These are phyloP conservation scores for Hyla sarda DNA, from an alignment of 2,113 vertebrate genomes.

Conservation along the genomic window DNA sequence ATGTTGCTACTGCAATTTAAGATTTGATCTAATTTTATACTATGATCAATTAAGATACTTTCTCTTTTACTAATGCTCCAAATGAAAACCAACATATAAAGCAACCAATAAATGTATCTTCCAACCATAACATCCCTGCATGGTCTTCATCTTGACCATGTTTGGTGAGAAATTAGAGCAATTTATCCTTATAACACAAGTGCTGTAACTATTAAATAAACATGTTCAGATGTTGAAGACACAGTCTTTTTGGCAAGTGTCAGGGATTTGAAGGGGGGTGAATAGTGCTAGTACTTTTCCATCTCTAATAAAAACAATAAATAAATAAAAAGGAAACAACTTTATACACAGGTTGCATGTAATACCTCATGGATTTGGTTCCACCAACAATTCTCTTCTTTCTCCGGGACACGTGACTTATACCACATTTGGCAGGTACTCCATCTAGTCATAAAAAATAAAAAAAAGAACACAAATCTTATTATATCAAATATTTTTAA, in stretches of 20 bases:
- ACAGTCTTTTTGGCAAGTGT: background rate
- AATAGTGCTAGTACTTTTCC: background rate
- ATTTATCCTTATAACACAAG: background rate
- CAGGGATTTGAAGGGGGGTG: background rate
- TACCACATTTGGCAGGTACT: conserved; percentile 65
- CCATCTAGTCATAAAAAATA: conserved; percentile 63
- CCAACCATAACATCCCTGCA: background rate
- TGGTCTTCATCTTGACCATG: background rate
- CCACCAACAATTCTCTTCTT: conserved; percentile 78
- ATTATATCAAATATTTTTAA: background rate
- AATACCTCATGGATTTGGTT: conserved; percentile 82
- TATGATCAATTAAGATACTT: background rate
- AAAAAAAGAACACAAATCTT: background rate
- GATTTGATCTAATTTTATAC: background rate
- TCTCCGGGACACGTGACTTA: conserved; percentile 70
- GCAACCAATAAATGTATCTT: background rate
- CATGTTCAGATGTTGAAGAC: conserved; percentile 1
- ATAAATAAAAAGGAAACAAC: background rate
- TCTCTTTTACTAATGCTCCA: background rate
- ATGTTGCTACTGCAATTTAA: background rate
- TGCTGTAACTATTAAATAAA: background rate
- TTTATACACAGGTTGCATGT: background rate
- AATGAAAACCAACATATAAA: background rate
- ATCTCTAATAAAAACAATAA: background rate
- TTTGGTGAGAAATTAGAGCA: background rate